Conservation (phyloP, 2,797 vertebrate genomes). For the Cyclura pinguis region DNA sequence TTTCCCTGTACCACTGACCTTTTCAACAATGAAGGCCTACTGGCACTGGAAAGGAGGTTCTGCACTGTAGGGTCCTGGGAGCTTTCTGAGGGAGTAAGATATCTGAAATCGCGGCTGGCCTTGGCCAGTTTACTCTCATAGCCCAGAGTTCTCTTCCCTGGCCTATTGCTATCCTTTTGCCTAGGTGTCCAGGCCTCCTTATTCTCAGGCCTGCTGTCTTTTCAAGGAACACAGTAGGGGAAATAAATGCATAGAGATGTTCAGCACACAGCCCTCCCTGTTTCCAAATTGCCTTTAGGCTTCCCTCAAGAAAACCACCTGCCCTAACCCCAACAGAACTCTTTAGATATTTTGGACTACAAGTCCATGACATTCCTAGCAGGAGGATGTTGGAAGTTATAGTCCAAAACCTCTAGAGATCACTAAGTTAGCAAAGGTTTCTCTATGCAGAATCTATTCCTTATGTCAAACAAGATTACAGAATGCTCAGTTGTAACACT, state of each 20-base stretch:
- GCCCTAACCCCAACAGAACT: background rate
- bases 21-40: too few species aligned
- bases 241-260: background rate
- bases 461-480: background rate
- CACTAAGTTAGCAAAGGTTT: background rate
- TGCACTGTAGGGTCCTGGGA: too few species aligned
- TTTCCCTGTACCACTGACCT: too few species aligned
- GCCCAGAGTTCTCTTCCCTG: background rate
- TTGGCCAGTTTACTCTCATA: background rate
- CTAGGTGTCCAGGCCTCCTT: background rate
- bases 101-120: too few species aligned
- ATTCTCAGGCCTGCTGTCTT: background rate
- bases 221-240: background rate
- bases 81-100: too few species aligned
- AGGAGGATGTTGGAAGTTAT: background rate
- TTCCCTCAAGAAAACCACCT: background rate
- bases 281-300: background rate
- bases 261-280: too few species aligned
- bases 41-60: too few species aligned
- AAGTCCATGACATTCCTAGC: background rate
- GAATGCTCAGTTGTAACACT: background rate
- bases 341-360: background rate
- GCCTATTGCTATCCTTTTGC: background rate
- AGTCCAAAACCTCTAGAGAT: background rate
- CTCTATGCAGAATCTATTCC: background rate